A percentile compares a stretch with the other conserved stretches of the same genome.
Conservation (phyloP, 2,113 vertebrate genomes). For the Vicugna pacos region DNA sequence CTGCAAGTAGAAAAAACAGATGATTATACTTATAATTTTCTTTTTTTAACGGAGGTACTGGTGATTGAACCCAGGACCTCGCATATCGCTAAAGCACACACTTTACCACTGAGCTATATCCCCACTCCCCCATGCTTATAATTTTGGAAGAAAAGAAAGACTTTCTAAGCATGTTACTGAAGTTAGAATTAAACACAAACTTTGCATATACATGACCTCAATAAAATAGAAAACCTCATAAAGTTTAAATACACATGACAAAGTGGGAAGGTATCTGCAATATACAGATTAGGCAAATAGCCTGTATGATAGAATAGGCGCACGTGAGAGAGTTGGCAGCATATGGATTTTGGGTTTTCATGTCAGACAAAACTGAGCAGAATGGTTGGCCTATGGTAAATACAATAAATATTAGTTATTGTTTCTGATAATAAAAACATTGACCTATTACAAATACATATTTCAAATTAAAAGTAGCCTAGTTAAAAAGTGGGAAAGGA, state of each 20-base stretch:
- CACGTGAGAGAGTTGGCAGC: background rate
- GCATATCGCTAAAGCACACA: no score
- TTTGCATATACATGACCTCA: background rate
- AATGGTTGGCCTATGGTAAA: background rate
- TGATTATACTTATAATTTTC: background rate
- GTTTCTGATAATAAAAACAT: background rate
- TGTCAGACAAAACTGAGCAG: constrained; percentile 8
- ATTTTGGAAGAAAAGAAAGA: background rate
- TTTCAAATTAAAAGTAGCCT: constrained; percentile 13
- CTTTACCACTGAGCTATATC: no score
- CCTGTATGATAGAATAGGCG: background rate
- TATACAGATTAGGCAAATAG: background rate
- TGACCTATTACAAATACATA: background rate
- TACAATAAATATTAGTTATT: background rate
- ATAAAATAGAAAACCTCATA: constrained; percentile 26
- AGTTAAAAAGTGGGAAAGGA: background rate
- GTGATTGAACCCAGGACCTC: no score
- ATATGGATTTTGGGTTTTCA: background rate
- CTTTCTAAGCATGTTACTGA: constrained; percentile 13
- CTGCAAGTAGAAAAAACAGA: background rate
- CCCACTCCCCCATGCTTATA: background rate
- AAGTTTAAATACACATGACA: constrained; percentile 30
- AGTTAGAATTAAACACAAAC: constrained; percentile 20
- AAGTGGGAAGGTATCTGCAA: background rate
- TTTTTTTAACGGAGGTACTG: no score